Conservation (phyloP, 2,888 invertebrate genomes). For the Drosophila quinaria region DNA sequence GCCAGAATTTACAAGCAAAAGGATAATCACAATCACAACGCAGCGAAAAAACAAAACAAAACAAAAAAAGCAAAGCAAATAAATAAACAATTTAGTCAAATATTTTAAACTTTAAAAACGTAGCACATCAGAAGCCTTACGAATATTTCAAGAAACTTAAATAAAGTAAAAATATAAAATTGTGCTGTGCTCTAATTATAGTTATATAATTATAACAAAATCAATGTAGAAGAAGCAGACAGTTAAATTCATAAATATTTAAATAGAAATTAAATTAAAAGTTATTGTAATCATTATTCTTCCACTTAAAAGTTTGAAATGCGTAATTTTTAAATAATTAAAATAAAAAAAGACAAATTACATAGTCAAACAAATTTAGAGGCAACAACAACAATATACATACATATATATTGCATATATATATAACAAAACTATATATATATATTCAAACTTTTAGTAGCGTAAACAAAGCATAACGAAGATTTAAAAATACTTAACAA, state of each 20-base stretch:
- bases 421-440: constrained; percentile 17
- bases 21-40: constrained; percentile 74
- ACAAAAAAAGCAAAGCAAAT: constrained; percentile 12
- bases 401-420: constrained; percentile 16
- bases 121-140: constrained; percentile 77
- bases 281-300: constrained; percentile 73
- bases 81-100: constrained; percentile 31
- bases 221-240: constrained; percentile 4
- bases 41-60: constrained; percentile 54
- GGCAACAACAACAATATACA: constrained; percentile 20
- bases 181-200: constrained; percentile 75
- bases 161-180: constrained; percentile 36
- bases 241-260: constrained; percentile 24
- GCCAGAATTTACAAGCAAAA: constrained; percentile 78
- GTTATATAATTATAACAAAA: constrained; percentile 16
- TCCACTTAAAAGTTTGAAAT: constrained; percentile 75
- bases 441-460: constrained; percentile 58
- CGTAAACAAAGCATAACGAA: constrained; percentile 30
- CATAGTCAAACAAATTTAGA: constrained; percentile 53
- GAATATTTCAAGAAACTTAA: constrained; percentile 52
- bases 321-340: constrained; percentile 67
- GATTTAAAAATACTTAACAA: constrained; percentile 37
- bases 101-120: constrained; percentile 53
- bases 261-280: constrained; percentile 28
- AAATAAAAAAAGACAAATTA: constrained; percentile 4